Percentiles rank a stretch among this genome's conserved stretches.
phyloP scores from a whole-genome alignment of 2,888 invertebrate species.

The Cremastinae sp. region DNA sequence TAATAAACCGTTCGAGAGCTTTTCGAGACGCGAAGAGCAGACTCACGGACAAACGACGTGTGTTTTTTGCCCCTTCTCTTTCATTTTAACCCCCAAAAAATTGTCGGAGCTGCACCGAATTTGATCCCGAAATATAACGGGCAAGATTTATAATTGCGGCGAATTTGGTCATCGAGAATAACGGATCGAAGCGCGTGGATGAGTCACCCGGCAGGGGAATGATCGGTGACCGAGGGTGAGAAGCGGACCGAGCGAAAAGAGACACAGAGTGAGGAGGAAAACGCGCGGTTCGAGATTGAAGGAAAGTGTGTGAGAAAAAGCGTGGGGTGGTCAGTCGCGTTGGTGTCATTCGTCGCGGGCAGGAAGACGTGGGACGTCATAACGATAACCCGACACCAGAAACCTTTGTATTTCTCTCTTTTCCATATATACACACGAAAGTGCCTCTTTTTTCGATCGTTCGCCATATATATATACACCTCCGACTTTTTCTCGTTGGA shows the following conservation, averaged over 20 bases:
- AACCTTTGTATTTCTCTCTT: slow-evolving; percentile 13
- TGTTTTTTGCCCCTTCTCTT: neutral
- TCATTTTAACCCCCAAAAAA: neutral
- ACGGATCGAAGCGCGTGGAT: too few species aligned
- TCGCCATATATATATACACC: slow-evolving; percentile 1
- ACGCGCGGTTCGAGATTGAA: slow-evolving; percentile 34
- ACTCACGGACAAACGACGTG: slow-evolving; percentile 2
- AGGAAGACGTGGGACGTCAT: slow-evolving; percentile 51
- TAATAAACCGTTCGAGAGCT: slow-evolving; percentile 26
- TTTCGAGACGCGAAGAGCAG: slow-evolving; percentile 20
- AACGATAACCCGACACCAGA: slow-evolving; percentile 8
- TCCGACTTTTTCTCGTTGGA: slow-evolving; percentile 63
- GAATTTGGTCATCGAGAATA: too few species aligned
- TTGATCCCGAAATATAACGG: neutral
- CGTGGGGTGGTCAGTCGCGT: slow-evolving; percentile 50
- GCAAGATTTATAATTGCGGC: too few species aligned
- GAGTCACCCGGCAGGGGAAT: slow-evolving; percentile 32
- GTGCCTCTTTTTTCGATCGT: slow-evolving; percentile 17
- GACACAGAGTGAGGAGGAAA: slow-evolving; percentile 24
- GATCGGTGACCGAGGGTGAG: slow-evolving; percentile 44
- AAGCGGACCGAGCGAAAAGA: slow-evolving; percentile 7
- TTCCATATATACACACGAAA: neutral
- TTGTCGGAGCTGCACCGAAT: neutral
- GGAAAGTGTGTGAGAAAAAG: slow-evolving; percentile 1
- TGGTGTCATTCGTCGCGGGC: slow-evolving; percentile 40